Evolutionary conservation across 2,797 vertebrate genomes (phyloP).

Genomic region (Chlorospingus flavigularis): DNA sequence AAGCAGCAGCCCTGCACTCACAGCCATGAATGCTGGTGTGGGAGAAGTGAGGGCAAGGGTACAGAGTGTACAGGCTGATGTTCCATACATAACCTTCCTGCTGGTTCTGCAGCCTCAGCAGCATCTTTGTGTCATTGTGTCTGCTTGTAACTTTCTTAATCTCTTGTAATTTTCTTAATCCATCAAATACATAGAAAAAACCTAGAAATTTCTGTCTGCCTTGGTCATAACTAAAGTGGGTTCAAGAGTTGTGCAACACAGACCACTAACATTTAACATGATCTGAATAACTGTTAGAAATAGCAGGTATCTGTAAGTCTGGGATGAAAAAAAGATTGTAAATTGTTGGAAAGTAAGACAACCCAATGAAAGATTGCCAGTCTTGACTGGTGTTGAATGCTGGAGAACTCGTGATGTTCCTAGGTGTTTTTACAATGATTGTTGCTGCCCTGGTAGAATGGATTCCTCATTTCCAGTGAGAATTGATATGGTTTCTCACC

Average conservation of each 20-base stretch:
- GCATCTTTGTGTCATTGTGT: neutral
- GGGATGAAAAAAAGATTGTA: neutral
- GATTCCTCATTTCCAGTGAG: neutral
- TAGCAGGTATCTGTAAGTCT: neutral
- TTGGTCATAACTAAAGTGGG: neutral
- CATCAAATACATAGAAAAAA: neutral
- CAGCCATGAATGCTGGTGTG: neutral
- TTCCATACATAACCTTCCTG: neutral
- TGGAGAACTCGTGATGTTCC: neutral
- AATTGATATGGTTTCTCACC: neutral
- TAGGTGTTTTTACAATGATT: neutral
- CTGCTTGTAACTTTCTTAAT: neutral
- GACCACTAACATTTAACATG: neutral
- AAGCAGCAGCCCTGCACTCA: neutral
- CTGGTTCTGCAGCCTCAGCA: neutral
- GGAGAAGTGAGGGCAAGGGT: neutral
- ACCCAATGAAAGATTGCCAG: neutral
- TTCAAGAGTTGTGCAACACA: neutral
- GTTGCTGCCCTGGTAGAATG: neutral
- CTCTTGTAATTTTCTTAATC: neutral
- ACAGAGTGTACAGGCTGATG: neutral
- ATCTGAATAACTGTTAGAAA: neutral
- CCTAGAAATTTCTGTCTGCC: neutral
- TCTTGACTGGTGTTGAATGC: neutral
- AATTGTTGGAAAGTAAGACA: neutral